phyloP scores from a whole-genome alignment of 1,140 invertebrate species.

The Drosophila rhopaloa region DNA sequence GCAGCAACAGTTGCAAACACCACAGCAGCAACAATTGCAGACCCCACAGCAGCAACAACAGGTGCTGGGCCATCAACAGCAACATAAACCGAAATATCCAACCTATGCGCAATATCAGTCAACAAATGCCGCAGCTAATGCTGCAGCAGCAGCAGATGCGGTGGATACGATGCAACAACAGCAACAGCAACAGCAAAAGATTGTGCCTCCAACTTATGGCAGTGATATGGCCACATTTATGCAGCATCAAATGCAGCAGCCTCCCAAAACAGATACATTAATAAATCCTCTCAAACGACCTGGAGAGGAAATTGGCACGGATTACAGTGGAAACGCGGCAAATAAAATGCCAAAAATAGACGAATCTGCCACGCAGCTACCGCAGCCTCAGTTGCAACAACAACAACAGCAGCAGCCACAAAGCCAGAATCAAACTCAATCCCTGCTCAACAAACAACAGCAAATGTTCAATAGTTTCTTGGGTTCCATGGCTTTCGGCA shows the following conservation, averaged over 20 bases:
- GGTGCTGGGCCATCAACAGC: slow-evolving; percentile 34
- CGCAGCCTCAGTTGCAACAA: slow-evolving; percentile 52
- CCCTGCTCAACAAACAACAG: slow-evolving; percentile 67
- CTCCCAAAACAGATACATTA: slow-evolving; percentile 59
- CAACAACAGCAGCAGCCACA: slow-evolving; percentile 65
- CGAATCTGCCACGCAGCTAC: slow-evolving; percentile 68
- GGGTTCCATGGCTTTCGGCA: slow-evolving; percentile 74
- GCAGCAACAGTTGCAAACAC: slow-evolving; percentile 30
- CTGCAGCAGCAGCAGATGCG: slow-evolving; percentile 64
- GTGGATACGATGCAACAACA: slow-evolving; percentile 43
- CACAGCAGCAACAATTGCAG: slow-evolving; percentile 39
- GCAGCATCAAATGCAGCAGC: slow-evolving; percentile 77
- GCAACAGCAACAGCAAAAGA: slow-evolving; percentile 54
- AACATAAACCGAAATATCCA: slow-evolving; percentile 68
- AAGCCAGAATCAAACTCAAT: slow-evolving; percentile 48
- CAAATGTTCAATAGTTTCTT: slow-evolving; percentile 82
- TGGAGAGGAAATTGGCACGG: slow-evolving; percentile 65
- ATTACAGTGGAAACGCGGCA: slow-evolving; percentile 58
- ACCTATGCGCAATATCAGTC: slow-evolving; percentile 81
- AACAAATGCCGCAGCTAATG: slow-evolving; percentile 74
- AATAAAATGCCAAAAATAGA: slow-evolving; percentile 67
- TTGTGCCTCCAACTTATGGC: slow-evolving; percentile 64
- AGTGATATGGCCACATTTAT: slow-evolving; percentile 79
- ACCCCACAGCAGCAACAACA: slow-evolving; percentile 43
- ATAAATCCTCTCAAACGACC: slow-evolving; percentile 70